Evolutionary conservation across 1,140 invertebrate genomes (phyloP), one percentile per base, ranked within the genome.

Genomic region (Scaptomyza hsui): DNA sequence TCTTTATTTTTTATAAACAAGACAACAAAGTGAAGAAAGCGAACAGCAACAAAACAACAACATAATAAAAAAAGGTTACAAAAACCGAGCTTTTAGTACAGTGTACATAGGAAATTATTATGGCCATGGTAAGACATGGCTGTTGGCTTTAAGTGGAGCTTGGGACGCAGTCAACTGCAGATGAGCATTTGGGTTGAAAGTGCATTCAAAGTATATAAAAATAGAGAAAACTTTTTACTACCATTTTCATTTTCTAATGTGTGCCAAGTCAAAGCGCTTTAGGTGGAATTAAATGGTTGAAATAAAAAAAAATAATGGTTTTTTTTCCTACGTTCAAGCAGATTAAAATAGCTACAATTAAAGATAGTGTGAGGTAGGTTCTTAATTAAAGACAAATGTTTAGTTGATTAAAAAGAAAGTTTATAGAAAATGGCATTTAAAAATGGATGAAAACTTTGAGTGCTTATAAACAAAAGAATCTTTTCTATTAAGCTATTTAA

Each of bases 141-240:
- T 13, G 45, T 29, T 29, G 24, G 16, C 29, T 18, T 37, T 6
- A 35, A 37, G 18, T 19, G 19, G 19, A 18, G 44, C 41, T 39
- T 63, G 73, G 16, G 60, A 47, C 19, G 68, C 80, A 85, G 67
- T 78, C 68, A 85, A 85, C 63, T 79, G 69, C 72, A 85, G 73
- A 86, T 80, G 81, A 79, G 57, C 81, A 80, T 80, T 77, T 79
- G 77, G 76, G 81, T 86, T 85, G 79, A 53, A 82, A 73, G 74
- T 70, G 59, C 69, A 73, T 53, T 45, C 49, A 65, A 67, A 72
- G 51, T 29, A 29, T 29, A n/a, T 13, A 9, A 15, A 47, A 35
- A 57, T 29, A 41, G 15, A 48, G 35, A 77, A 55, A 21, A 29
- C 0, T 1, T 9, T 29, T 29, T 29, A 1, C 26, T 29, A 10